These are phyloP conservation scores for Triplophysa siluroides DNA, from an alignment of 2,113 vertebrate genomes.

Conservation along the genomic window DNA sequence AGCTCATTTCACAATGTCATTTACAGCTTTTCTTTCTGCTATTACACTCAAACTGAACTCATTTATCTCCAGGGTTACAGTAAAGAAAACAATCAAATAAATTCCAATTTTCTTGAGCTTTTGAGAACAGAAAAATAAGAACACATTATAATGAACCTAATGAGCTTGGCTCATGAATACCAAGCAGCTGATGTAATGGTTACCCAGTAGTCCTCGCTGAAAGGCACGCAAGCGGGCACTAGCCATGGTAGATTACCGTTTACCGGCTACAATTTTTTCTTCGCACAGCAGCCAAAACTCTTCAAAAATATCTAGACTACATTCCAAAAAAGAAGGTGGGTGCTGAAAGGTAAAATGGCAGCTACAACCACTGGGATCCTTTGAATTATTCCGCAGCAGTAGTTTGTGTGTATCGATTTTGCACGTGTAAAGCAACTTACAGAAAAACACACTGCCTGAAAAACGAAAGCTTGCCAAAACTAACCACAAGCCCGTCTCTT, in stretches of 20 bases:
- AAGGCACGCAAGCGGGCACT: no score
- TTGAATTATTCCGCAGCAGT: not conserved
- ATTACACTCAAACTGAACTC: slow-evolving; percentile 66
- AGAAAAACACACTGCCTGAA: slow-evolving; percentile 54
- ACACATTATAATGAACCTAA: no score
- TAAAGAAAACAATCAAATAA: slow-evolving; percentile 45
- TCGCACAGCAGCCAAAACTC: no score
- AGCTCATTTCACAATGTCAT: slow-evolving; percentile 78
- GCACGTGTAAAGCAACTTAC: slow-evolving; percentile 48
- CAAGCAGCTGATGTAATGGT: no score
- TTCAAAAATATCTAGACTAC: no score
- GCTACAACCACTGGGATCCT: no score
- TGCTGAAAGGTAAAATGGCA: no score
- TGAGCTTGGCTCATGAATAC: no score
- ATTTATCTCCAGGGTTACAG: slow-evolving; percentile 62
- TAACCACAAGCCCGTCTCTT: slow-evolving; percentile 59
- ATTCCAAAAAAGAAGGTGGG: no score
- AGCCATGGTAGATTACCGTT: no score
- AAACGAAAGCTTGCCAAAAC: slow-evolving; percentile 57
- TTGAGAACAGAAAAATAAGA: not conserved
- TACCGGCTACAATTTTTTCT: no score
- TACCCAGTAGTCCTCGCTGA: no score
- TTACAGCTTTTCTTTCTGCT: slow-evolving; percentile 64
- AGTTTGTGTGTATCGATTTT: slow-evolving; percentile 23
- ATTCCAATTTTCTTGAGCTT: slow-evolving; percentile 42